phyloP scores from a whole-genome alignment of 1,140 invertebrate species.

The Forficula auricularia region DNA sequence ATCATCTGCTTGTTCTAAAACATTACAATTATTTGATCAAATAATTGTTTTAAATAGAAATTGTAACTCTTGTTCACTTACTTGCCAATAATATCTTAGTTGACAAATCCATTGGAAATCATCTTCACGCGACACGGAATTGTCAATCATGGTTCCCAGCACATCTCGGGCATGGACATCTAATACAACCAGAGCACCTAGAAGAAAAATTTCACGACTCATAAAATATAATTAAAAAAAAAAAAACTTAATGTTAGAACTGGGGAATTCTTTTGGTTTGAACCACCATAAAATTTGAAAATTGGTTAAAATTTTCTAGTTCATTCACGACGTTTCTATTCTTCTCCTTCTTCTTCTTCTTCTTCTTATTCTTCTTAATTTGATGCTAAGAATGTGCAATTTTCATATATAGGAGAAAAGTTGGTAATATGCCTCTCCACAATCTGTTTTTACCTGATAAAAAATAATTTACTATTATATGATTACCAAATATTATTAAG shows the following conservation, averaged over 20 bases:
- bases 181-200: constrained; percentile 71
- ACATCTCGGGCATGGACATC: constrained; percentile 88
- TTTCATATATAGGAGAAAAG: no score
- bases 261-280: no score
- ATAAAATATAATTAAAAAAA: neutral
- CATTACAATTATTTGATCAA: constrained; percentile 4
- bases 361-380: no score
- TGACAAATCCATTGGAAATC: constrained; percentile 88
- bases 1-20: constrained; percentile 43
- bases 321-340: no score
- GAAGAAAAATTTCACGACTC: constrained; percentile 13
- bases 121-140: constrained; percentile 46
- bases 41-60: neutral
- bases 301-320: no score
- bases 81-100: constrained; percentile 88
- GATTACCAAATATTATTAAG: no score
- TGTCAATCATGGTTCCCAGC: constrained; percentile 46
- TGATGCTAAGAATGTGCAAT: no score
- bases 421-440: no score
- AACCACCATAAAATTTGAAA: no score
- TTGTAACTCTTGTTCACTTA: constrained; percentile 24
- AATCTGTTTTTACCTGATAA: no score
- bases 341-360: no score
- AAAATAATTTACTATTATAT: no score
- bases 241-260: neutral